Conservation (phyloP, 2,797 vertebrate genomes). For the Danio choprae region DNA sequence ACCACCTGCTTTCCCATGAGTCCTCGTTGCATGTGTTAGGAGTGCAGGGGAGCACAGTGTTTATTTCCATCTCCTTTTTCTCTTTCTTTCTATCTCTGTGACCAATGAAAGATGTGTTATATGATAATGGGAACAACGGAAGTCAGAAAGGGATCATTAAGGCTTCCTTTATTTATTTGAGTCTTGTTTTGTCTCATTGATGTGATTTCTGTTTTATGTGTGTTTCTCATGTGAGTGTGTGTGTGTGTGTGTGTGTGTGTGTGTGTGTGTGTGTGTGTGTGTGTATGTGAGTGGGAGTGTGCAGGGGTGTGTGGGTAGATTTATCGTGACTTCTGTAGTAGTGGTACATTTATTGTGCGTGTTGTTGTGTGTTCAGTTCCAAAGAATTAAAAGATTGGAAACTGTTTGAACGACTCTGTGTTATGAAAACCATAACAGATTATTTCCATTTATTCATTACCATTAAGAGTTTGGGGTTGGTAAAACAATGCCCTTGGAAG, state of each 20-base stretch:
- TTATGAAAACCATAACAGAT: neutral
- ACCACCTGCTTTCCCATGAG: slow-evolving; percentile 39
- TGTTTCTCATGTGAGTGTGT: slow-evolving; percentile 1
- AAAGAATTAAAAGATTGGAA: slow-evolving; percentile 38
- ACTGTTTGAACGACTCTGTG: neutral
- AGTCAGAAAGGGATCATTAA: slow-evolving; percentile 32
- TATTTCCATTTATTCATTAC: neutral
- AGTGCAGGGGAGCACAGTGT: slow-evolving; percentile 37
- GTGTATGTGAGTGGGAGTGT: slow-evolving; percentile 24
- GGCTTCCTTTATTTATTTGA: slow-evolving; percentile 49
- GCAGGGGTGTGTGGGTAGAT: slow-evolving; percentile 10
- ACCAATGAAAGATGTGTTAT: slow-evolving; percentile 44
- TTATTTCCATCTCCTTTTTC: slow-evolving; percentile 9
- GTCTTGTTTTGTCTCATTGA: slow-evolving; percentile 24
- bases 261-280: too few relatives aligned
- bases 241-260: slow-evolving; percentile 16
- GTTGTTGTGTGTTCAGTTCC: slow-evolving; percentile 18
- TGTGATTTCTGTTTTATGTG: slow-evolving; percentile 28
- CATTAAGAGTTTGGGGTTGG: neutral
- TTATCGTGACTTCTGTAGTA: slow-evolving; percentile 35
- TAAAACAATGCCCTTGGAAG: neutral
- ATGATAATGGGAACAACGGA: slow-evolving; percentile 33
- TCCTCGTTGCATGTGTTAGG: slow-evolving; percentile 17
- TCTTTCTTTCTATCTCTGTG: slow-evolving; percentile 20
- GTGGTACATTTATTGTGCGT: slow-evolving; percentile 23